Percentiles rank a stretch among this genome's conserved stretches.
Conservation (phyloP, 30 jellyfish, hydroid and myxozoan genomes). For the Aurelia coerulea region DNA sequence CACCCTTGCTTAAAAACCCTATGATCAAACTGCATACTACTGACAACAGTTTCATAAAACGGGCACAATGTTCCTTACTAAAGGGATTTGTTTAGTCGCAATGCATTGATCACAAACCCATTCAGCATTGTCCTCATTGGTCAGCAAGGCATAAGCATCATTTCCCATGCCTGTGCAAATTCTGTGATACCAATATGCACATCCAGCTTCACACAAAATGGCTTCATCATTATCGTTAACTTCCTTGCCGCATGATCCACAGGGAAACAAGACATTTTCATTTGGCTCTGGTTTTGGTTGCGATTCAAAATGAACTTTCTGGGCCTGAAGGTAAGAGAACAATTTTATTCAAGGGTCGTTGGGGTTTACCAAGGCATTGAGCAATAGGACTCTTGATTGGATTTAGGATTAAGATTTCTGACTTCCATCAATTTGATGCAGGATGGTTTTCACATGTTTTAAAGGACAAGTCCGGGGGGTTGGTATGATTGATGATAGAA, state of each 20-base stretch:
- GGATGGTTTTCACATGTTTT: too few relatives aligned
- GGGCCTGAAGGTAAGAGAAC: conserved; percentile 12
- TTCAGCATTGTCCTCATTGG: conserved; percentile 98
- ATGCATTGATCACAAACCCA: conserved; percentile 99
- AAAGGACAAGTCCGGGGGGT: too few relatives aligned
- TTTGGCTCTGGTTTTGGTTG: conserved; percentile 56
- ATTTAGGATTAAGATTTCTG: too few relatives aligned
- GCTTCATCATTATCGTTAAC: conserved; percentile 97
- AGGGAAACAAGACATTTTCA: conserved; percentile 83
- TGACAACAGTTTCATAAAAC: too few relatives aligned
- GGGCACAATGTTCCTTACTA: conserved; percentile 50
- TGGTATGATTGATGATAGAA: too few relatives aligned
- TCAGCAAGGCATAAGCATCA: conserved; percentile 88
- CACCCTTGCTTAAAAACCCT: too few relatives aligned
- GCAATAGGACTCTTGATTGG: too few relatives aligned
- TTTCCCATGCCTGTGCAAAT: conserved; percentile 95
- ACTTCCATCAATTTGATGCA: too few relatives aligned
- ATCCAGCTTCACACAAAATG: conserved; percentile 97
- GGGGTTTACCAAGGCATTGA: too few relatives aligned
- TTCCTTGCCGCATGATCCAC: conserved; percentile 96
- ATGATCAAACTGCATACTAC: too few relatives aligned
- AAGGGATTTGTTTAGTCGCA: conserved; percentile 82
- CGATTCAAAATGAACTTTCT: conserved; percentile 54
- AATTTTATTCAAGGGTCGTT: background rate
- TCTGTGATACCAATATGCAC: conserved; percentile 96